Evolutionary conservation across 2,113 vertebrate genomes (phyloP), one percentile per base, ranked within the genome.

Genomic region (Entosphenus tridentatus): DNA sequence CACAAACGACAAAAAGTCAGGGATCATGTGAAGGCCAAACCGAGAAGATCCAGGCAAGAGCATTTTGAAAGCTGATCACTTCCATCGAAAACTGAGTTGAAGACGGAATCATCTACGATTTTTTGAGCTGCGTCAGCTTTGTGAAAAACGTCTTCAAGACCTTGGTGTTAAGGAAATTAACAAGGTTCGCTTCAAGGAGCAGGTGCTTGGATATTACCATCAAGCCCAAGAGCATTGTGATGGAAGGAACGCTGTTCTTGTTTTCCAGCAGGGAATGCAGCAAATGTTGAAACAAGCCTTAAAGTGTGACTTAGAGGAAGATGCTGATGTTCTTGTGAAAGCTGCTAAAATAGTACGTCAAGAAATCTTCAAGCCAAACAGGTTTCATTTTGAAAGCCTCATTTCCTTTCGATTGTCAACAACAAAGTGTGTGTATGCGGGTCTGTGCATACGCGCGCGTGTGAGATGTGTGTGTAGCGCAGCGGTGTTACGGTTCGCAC

Each of bases 141-240:
- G 17, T 65, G 59, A 65, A 65, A 65, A 9, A 65, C 17, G 59
- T 17, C 6, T 65, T 17, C 6, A 65, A 8, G 59, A 65, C 17
- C 59, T 65, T 65, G 9, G 59, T 65, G 4, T 65, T 65, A 65
- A 65, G 59, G 59, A 65, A 65, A 7, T 65, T 17, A 65, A 65
- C 59, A 65, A 65, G 59, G 17, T 65, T 65, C 17, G 9, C 59
- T 65, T 65, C 59, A 65, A 65, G 9, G 5, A 65, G 17, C 14
- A 65, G 9, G 59, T 65, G 14, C 9, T 65, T 14, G 5, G 17
- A 65, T 65, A 9, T 4, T 9, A n/a, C 17, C 59, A 14, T 17
- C 17, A 65, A 5, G 17, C 59, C 59, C 5, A 65, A 65, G 59
- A 65, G 59, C 59, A 65, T 8, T n/a, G 59, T 7, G 59, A 65